phyloP scores from a whole-genome alignment of 2,113 vertebrate species.

The Microcebus jonahi region DNA sequence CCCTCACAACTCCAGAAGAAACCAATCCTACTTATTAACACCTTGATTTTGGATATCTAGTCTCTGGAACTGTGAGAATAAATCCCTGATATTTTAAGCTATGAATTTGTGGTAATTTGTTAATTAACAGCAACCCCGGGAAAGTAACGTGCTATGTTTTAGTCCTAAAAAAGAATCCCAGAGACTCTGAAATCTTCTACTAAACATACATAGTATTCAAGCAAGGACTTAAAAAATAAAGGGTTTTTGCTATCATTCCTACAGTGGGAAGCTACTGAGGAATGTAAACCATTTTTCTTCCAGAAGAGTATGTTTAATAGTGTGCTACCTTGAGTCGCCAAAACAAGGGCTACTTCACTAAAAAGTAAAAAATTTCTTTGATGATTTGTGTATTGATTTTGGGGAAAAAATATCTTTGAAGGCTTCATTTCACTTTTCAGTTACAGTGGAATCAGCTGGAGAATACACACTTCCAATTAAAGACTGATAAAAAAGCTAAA shows the following conservation, averaged over 20 bases:
- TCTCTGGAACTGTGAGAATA: neutral
- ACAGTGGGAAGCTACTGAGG: neutral
- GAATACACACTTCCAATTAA: neutral
- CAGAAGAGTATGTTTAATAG: neutral
- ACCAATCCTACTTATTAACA: neutral
- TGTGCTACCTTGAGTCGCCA: neutral
- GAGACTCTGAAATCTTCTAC: conserved; percentile 6
- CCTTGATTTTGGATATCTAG: neutral
- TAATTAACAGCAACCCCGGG: neutral
- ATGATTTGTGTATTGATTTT: no score
- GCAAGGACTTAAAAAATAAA: neutral
- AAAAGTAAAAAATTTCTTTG: neutral
- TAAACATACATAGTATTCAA: neutral
- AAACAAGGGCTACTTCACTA: neutral
- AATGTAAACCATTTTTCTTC: neutral
- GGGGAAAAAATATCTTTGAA: neutral
- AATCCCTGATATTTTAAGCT: neutral
- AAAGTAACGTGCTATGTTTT: neutral
- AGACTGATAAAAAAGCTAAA: neutral
- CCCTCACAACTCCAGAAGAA: neutral
- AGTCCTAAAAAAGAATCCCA: neutral
- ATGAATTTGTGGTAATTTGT: neutral
- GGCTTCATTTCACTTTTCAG: neutral
- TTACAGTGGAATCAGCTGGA: neutral
- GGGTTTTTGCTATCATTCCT: neutral